Evolutionary conservation across 2,113 vertebrate species (phyloP).

Genomic region (Nyctereutes procyonoides): DNA sequence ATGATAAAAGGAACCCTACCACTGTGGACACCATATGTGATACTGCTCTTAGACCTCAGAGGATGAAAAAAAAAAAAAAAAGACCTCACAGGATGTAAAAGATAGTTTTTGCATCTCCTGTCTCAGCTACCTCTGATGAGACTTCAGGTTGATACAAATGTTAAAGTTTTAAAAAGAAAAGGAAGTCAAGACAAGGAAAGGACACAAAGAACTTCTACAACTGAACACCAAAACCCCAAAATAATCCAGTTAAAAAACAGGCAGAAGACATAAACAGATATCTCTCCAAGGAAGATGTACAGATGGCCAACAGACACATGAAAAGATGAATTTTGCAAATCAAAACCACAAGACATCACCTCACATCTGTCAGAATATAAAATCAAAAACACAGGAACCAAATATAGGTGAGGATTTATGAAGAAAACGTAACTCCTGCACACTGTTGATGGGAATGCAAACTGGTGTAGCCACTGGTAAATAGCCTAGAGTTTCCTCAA

Average conservation of each 20-base stretch:
- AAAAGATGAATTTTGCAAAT: neutral
- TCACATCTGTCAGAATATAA: neutral
- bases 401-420: neutral
- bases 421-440: neutral
- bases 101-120: neutral
- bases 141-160: neutral
- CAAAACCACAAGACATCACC: neutral
- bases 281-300: neutral
- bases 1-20: neutral
- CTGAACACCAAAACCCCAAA: neutral
- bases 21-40: neutral
- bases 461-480: too few species aligned
- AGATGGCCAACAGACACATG: neutral
- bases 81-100: too few species aligned
- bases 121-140: neutral
- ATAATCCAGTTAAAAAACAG: neutral
- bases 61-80: too few species aligned
- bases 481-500: too few species aligned
- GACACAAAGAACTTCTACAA: neutral
- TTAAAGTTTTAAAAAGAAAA: neutral
- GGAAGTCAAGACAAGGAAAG: neutral
- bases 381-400: neutral
- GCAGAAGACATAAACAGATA: neutral
- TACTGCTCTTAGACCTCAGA: neutral
- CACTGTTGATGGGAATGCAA: too few species aligned